phyloP scores from a whole-genome alignment of 2,797 vertebrate genomes.

The Macropodus opercularis region DNA sequence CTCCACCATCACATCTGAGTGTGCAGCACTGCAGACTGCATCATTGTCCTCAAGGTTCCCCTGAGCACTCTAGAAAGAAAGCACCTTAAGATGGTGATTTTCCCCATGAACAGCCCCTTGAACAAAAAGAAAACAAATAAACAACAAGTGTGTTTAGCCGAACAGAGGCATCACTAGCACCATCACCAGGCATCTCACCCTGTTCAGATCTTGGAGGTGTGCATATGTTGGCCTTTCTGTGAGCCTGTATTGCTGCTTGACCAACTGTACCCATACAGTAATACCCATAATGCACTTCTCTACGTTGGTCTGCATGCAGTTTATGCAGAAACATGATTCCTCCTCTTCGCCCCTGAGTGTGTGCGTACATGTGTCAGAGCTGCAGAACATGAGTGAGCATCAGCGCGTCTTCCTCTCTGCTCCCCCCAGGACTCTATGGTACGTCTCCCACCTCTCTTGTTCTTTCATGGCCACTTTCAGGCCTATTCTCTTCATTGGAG shows the following conservation, averaged over 20 bases:
- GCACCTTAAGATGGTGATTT: constrained; percentile 9
- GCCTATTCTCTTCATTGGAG: constrained; percentile 42
- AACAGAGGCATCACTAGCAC: too few species aligned
- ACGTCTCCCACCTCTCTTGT: constrained; percentile 19
- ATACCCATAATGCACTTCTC: too few species aligned
- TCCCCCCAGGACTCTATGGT: constrained; percentile 1
- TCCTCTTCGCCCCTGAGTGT: too few species aligned
- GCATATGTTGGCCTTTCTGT: too few species aligned
- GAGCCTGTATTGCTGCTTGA: too few species aligned
- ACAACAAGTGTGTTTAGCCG: too few species aligned
- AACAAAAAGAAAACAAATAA: too few species aligned
- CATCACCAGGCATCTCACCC: too few species aligned
- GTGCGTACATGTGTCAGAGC: neutral
- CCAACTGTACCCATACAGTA: too few species aligned
- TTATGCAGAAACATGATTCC: too few species aligned
- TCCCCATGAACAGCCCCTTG: constrained; percentile 4
- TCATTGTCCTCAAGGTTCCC: constrained; percentile 24
- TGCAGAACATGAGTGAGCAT: constrained; percentile 13
- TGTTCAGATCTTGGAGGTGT: too few species aligned
- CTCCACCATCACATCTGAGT: neutral
- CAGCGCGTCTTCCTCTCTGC: constrained; percentile 16
- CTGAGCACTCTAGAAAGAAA: neutral
- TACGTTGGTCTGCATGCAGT: too few species aligned
- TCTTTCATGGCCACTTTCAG: constrained; percentile 38
- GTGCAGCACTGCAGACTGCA: neutral